These are phyloP conservation scores for Drosophila varians DNA, from an alignment of 1,140 invertebrate species.

Conservation along the genomic window DNA sequence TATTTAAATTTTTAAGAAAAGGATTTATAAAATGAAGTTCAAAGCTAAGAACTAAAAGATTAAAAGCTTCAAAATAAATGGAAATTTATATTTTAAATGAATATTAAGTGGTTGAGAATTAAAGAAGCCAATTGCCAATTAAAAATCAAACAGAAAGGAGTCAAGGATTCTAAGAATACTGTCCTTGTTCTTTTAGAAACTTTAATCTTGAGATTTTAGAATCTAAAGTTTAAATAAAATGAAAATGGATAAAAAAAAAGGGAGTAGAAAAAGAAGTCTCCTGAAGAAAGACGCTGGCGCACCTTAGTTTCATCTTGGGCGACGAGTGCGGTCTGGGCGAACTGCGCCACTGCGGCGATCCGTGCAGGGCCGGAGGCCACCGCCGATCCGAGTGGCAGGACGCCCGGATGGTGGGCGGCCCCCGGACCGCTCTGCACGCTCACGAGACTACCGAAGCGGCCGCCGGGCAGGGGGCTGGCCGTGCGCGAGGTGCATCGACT, in stretches of 20 bases:
- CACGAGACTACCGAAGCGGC: slow-evolving; percentile 84
- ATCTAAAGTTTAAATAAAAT: background rate
- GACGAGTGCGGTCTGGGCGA: slow-evolving; percentile 89
- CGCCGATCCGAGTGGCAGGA: slow-evolving; percentile 22
- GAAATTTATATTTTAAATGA: too few species aligned
- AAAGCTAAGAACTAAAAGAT: background rate
- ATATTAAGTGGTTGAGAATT: background rate
- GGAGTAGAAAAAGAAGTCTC: too few species aligned
- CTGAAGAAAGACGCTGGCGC: slow-evolving; percentile 1
- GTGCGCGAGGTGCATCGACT: slow-evolving; percentile 83
- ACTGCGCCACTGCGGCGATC: slow-evolving; percentile 84
- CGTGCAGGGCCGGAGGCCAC: slow-evolving; percentile 83
- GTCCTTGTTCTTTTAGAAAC: too few species aligned
- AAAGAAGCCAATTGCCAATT: background rate
- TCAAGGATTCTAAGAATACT: too few species aligned
- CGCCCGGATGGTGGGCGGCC: slow-evolving; percentile 48
- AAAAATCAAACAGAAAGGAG: background rate
- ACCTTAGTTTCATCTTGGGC: slow-evolving; percentile 96
- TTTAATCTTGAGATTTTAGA: too few species aligned
- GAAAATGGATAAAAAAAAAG: too few species aligned
- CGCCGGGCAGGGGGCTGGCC: slow-evolving; percentile 85
- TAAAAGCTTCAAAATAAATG: background rate
- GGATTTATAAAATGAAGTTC: too few species aligned
- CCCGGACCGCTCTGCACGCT: slow-evolving; percentile 72
- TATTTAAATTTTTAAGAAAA: background rate